These are phyloP conservation scores for Apis dorsata DNA, from an alignment of 1,140 invertebrate species.

Conservation along the genomic window DNA sequence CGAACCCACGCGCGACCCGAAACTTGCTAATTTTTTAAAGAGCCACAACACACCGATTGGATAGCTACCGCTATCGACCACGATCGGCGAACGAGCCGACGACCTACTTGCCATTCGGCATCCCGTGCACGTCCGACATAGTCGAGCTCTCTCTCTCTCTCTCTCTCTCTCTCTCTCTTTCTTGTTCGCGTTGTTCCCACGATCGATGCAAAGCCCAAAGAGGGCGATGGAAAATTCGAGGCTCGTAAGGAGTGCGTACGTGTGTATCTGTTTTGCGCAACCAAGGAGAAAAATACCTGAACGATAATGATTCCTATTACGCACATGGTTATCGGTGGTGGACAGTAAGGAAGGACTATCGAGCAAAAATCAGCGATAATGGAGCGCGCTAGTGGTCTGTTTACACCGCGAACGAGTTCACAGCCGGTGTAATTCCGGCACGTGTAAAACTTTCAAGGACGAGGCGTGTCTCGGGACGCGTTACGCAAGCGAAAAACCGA, in stretches of 20 bases:
- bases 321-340: too few species aligned
- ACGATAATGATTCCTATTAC: too few species aligned
- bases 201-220: neutral
- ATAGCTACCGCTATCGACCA: slow-evolving; percentile 40
- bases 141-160: neutral
- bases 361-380: slow-evolving; percentile 1
- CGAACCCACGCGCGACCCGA: slow-evolving; percentile 72
- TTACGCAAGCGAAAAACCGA: slow-evolving; percentile 55
- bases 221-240: too few species aligned
- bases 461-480: slow-evolving; percentile 37
- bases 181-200: neutral
- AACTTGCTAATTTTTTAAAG: slow-evolving; percentile 72
- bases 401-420: slow-evolving; percentile 33
- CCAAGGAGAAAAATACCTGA: too few species aligned
- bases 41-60: slow-evolving; percentile 38
- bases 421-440: slow-evolving; percentile 51
- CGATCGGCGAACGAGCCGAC: slow-evolving; percentile 32
- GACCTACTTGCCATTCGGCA: slow-evolving; percentile 34
- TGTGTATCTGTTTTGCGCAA: too few species aligned
- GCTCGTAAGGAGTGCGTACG: too few species aligned
- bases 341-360: neutral
- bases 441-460: slow-evolving; percentile 57
- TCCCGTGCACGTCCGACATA: neutral
- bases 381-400: neutral
- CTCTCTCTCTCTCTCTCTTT: neutral